Conservation (phyloP, 1,140 invertebrate genomes). For the Sipha flava region DNA sequence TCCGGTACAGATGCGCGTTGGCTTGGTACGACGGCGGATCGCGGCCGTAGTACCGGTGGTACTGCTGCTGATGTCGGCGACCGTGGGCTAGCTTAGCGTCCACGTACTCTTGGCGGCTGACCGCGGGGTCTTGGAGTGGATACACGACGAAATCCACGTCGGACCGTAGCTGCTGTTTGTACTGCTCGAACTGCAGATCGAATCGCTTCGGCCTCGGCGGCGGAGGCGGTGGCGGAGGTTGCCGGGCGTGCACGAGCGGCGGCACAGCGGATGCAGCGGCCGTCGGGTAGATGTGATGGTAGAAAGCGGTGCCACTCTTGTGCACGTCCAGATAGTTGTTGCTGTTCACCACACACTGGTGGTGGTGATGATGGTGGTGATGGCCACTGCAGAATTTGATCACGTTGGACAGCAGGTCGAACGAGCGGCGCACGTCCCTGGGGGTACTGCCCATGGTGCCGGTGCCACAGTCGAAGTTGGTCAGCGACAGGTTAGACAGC, state of each 20-base stretch:
- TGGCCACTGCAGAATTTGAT: not conserved
- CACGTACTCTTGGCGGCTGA: slow-evolving; percentile 81
- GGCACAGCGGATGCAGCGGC: slow-evolving; percentile 48
- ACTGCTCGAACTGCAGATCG: slow-evolving; percentile 61
- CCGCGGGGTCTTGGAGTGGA: slow-evolving; percentile 73
- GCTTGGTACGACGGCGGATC: slow-evolving; percentile 37
- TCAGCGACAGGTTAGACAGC: slow-evolving; percentile 45
- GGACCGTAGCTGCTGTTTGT: slow-evolving; percentile 76
- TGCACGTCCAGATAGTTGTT: slow-evolving; percentile 62
- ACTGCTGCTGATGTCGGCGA: slow-evolving; percentile 33
- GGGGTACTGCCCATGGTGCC: slow-evolving; percentile 32
- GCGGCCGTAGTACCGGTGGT: not conserved
- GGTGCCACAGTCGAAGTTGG: slow-evolving; percentile 34
- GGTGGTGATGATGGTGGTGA: slow-evolving; percentile 40
- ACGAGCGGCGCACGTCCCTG: slow-evolving; percentile 31
- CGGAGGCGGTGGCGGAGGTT: slow-evolving; percentile 41
- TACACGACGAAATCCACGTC: slow-evolving; percentile 86
- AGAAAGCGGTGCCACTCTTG: slow-evolving; percentile 50
- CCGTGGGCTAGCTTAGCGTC: slow-evolving; percentile 62
- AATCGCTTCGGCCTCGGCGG: slow-evolving; percentile 44
- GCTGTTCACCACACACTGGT: slow-evolving; percentile 54
- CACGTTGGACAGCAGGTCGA: not conserved
- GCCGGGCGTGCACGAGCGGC: slow-evolving; percentile 38
- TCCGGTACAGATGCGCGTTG: slow-evolving; percentile 56
- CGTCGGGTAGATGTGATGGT: slow-evolving; percentile 38